Conservation (phyloP, 2,113 vertebrate genomes). For the Onychorhynchus coronatus region DNA sequence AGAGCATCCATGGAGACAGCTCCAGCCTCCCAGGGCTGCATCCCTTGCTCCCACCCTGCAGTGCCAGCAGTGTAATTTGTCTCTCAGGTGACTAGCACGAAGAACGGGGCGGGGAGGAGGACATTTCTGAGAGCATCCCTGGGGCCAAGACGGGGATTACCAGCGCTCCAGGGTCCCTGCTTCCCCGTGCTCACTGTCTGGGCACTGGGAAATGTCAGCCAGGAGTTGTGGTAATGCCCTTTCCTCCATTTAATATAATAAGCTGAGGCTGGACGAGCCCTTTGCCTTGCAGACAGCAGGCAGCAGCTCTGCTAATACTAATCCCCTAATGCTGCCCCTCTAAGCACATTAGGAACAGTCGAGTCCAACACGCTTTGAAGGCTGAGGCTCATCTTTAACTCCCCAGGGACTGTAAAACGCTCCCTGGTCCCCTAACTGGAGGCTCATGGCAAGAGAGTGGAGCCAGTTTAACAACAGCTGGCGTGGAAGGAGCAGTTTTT, state of each 20-base stretch:
- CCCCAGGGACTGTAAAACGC: neutral
- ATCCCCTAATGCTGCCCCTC: neutral
- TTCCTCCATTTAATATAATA: neutral
- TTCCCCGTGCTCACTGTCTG: neutral
- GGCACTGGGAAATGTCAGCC: neutral
- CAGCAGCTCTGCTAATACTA: neutral
- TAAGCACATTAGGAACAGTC: neutral
- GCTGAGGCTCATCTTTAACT: neutral
- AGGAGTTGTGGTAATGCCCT: neutral
- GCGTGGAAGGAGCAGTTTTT: neutral
- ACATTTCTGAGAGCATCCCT: neutral
- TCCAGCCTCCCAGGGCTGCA: neutral
- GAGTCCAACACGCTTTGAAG: neutral
- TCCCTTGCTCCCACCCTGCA: neutral
- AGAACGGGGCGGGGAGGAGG: neutral
- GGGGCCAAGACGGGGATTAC: neutral
- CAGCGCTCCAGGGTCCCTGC: neutral
- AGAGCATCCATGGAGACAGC: neutral
- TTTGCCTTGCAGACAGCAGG: neutral
- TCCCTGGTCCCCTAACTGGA: neutral
- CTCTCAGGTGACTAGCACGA: neutral
- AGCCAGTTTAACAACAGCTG: neutral
- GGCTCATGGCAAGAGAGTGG: neutral
- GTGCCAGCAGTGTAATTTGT: neutral
- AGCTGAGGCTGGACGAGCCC: neutral